Base-by-base conservation (phyloP, 2,113 vertebrate genomes). In the Nymphicus hollandicus region DNA sequence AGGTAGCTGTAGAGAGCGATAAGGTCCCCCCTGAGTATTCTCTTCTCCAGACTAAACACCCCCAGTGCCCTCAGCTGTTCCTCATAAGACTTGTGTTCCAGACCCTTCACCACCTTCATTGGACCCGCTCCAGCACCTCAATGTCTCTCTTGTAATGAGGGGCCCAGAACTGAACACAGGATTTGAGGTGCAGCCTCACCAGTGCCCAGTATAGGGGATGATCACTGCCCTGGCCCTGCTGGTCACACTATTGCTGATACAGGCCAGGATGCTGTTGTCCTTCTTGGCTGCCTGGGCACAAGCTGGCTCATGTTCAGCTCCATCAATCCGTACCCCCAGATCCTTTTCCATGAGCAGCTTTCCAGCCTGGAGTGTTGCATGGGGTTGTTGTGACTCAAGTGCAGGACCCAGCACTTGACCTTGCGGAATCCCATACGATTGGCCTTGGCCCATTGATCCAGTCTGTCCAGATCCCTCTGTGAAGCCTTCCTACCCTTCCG, bases 1-100 rank as follows among this genome's bases (percentile, higher is more conserved):
- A 60, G n/a, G 17, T 0, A 17, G 20, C 2, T 25, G 9, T 13
- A n/a, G 31, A 64, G 60, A 39, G 19, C 0, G 0, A 8, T 8
- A 15, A 41, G 5, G 28, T 68, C 22, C 50, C 28, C 35, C 58
- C 10, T 10, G 7, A 49, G 14, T 13, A 18, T 86, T 65, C 25
- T 58, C 18, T 47, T 8, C 71, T 73, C 25, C 65, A 86, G 13
- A 2, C 11, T 68, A 41, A 72, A 81, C 33, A 20, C 18, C 1
- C 3, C 52, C 41, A 55, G 28, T 3, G 37, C 18, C 24, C 22
- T 20, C 14, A 69, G 43, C 9, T 3, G 1, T 9, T 74, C 37
- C 29, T 43, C 50, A 13, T 6, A 35, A 28, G 9, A 47, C 15
- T 6, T 41, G 25, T 24, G 3, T 15, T 70, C 74, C 10, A 88